These are phyloP conservation scores for Hyperopisus bebe DNA, from an alignment of 2,113 vertebrate species.

Conservation along the genomic window DNA sequence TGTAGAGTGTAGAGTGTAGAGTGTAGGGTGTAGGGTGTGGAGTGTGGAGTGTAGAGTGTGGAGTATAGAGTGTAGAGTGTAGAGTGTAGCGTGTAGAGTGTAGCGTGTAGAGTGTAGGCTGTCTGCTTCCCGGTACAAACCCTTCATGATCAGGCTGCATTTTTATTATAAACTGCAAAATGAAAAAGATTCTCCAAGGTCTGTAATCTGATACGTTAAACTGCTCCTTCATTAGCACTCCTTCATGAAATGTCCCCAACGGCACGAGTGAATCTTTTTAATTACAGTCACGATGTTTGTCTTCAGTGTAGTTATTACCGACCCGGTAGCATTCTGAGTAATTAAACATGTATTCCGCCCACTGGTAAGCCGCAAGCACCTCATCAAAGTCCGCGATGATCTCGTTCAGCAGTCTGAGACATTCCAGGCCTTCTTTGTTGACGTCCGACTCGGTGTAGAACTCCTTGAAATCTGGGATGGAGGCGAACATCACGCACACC, in stretches of 20 bases:
- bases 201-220: neutral
- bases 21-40: no score
- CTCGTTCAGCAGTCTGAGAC: conserved; percentile 91
- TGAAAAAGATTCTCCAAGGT: neutral
- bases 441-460: conserved; percentile 97
- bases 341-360: neutral
- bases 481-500: conserved; percentile 97
- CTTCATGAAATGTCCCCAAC: neutral
- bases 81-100: no score
- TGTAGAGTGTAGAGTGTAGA: no score
- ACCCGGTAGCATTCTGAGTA: neutral
- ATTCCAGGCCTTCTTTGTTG: conserved; percentile 96
- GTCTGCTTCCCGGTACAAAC: neutral
- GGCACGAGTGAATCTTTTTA: neutral
- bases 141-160: neutral
- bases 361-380: conserved; percentile 50
- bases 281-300: neutral
- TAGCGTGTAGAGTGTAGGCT: neutral
- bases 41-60: no score
- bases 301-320: neutral
- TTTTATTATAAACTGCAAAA: neutral
- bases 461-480: conserved; percentile 97
- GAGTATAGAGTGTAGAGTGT: no score
- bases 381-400: conserved; percentile 98
- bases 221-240: neutral